A percentile compares a stretch with the other conserved stretches of the same genome.
Conservation (phyloP, 2,113 vertebrate species). For the Petaurus breviceps region DNA sequence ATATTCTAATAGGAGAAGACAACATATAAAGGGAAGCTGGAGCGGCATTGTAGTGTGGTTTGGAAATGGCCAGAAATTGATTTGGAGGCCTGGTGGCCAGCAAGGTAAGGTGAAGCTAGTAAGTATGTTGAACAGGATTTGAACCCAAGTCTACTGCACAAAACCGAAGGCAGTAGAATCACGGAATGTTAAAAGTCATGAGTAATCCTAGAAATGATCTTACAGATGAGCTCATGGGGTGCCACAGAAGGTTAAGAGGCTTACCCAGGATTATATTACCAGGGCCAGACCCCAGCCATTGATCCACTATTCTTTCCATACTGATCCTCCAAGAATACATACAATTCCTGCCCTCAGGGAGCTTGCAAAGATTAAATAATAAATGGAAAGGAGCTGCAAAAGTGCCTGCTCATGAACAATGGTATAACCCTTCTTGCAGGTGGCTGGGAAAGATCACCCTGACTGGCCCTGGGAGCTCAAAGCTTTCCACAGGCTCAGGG, state of each 20-base stretch:
- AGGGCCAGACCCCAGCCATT: neutral
- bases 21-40: neutral
- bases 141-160: neutral
- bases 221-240: neutral
- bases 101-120: neutral
- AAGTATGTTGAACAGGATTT: neutral
- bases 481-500: slow-evolving; percentile 69
- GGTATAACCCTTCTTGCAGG: neutral
- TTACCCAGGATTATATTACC: neutral
- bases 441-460: slow-evolving; percentile 6
- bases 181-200: neutral
- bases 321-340: neutral
- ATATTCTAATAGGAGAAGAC: neutral
- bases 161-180: neutral
- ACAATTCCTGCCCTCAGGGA: neutral
- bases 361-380: neutral
- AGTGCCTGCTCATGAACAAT: neutral
- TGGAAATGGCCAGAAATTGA: neutral
- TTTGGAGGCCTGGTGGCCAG: neutral
- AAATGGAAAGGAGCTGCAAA: neutral
- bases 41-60: neutral
- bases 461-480: slow-evolving; percentile 59
- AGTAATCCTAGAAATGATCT: neutral
- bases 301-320: neutral
- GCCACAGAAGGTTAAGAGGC: neutral